These are phyloP conservation scores for Brachionus asplanchnoidis DNA, from an alignment of 1,140 invertebrate species.

Conservation along the genomic window DNA sequence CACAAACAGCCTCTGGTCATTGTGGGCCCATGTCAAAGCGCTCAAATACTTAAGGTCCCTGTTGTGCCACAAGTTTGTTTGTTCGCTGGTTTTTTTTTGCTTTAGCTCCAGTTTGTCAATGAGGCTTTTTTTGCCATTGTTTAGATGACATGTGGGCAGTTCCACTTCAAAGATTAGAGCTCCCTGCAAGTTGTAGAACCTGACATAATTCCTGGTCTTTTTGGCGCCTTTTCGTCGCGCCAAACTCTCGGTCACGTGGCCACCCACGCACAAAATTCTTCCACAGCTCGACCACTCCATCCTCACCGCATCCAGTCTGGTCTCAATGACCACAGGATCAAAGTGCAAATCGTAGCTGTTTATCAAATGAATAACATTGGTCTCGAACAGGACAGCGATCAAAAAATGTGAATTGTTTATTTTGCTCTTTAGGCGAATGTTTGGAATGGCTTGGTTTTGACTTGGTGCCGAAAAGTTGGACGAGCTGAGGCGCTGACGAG, in stretches of 20 bases:
- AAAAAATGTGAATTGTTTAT: constrained; percentile 17
- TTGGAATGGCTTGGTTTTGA: constrained; percentile 15
- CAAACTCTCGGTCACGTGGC: constrained; percentile 56
- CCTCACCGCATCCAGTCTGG: constrained; percentile 68
- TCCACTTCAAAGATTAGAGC: constrained; percentile 64
- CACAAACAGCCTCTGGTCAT: constrained; percentile 85
- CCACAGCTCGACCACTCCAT: constrained; percentile 94
- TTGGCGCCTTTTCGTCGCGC: neutral
- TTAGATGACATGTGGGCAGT: constrained; percentile 62
- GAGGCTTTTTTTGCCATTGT: constrained; percentile 28
- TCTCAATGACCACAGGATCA: constrained; percentile 71
- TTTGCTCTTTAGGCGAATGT: constrained; percentile 10
- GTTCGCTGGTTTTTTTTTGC: constrained; percentile 19
- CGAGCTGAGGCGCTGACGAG: neutral
- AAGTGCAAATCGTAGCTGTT: neutral
- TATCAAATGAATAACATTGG: constrained; percentile 1
- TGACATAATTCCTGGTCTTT: constrained; percentile 51
- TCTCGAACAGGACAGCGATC: neutral
- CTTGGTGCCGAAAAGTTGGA: constrained; percentile 11
- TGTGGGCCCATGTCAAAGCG: constrained; percentile 93
- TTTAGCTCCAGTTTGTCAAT: neutral
- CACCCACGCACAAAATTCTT: constrained; percentile 84
- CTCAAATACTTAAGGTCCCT: constrained; percentile 71
- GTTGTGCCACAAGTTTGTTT: neutral
- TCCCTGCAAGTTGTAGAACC: constrained; percentile 55